Base-by-base conservation (phyloP, 1,140 invertebrate species). In the Sinonovacula constricta region DNA sequence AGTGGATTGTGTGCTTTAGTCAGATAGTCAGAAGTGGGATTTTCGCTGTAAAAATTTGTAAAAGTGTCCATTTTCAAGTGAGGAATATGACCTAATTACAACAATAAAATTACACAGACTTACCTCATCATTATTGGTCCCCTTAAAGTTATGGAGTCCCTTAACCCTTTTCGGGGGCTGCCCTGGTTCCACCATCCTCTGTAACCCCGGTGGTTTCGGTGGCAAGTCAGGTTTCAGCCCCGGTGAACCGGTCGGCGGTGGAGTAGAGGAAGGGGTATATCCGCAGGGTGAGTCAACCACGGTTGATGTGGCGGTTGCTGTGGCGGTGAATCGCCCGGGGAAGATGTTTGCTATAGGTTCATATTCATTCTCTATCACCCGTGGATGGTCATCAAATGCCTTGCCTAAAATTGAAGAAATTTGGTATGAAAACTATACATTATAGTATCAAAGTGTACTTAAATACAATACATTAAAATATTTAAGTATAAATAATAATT, bases 91-190 rank as follows among this genome's bases (percentile, higher is more conserved):
- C n/a, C n/a, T n/a, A n/a, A n/a, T n/a, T n/a, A n/a, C n/a, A n/a
- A n/a, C n/a, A n/a, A n/a, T n/a, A n/a, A n/a, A n/a, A n/a, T n/a
- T n/a, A n/a, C n/a, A n/a, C n/a, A n/a, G n/a, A n/a, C 91, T 91
- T 92, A 96, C 95, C 93, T 99, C 97, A 93, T 99, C 98, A 93
- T 99, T 99, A 89, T 99, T 99, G 90, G 95, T 95, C 60, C 97
- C 97, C 92, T 96, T 96, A 90, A 98, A 99, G 78, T 96, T 95
- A 92, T 96, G 97, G 59, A 98, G 92, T 75, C 97, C 97, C 89
- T 96, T 95, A 12, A 98, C 97, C 56, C 87, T 82, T 60, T 83
- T 85, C 3, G 88, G 87, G 45, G 82, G 66, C 78, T 79, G 79
- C 51, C 79, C 74, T 36, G 76, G 70, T 31, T 87, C 86, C 26